Base-by-base conservation (phyloP, 2,888 invertebrate species). In the Furcula furcula region DNA sequence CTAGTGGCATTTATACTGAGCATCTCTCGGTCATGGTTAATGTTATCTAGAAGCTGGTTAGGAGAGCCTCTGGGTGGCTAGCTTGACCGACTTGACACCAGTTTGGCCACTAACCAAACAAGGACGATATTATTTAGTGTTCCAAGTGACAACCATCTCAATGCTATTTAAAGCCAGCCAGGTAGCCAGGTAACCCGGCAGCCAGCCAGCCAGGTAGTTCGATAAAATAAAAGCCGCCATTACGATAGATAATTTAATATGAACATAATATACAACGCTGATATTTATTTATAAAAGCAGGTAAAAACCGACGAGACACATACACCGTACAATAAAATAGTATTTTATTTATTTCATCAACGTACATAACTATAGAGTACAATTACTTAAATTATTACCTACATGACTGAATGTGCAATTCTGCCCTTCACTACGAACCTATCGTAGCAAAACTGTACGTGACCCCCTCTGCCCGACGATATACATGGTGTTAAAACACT, bases 251-350 rank as follows among this genome's bases (percentile, higher is more conserved):
- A 70, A 69, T 87, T 86, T 87, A 87, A 79, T 87, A 85, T 85
- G 76, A 86, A 87, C 86, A 82, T 85, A 87, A 84, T 87, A 86
- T 87, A 87, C 85, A 86, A 78, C 78, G 85, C 76, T 68, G 74
- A 78, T 73, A 71, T 84, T 85, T 81, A 83, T 81, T 81, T 85
- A 86, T 82, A 87, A 87, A 87, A 87, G 87, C 86, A 70, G 71
- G 76, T 85, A 83, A 74, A 85, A 85, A 84, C 75, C 68, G 80
- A 76, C 74, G 71, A 76, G 66, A 84, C 77, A 78, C 74, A 73
- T 75, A 76, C 77, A 81, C 80, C 76, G 62, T 73, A 75, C 74
- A 59, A 66, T 77, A 76, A 75, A 73, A 76, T 71, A 74, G 59
- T 69, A 57, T 65, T 69, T 67, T 55, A 57, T 65, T 65, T 52